phyloP scores from a whole-genome alignment of 2,888 invertebrate genomes.

The Euphydryas editha region DNA sequence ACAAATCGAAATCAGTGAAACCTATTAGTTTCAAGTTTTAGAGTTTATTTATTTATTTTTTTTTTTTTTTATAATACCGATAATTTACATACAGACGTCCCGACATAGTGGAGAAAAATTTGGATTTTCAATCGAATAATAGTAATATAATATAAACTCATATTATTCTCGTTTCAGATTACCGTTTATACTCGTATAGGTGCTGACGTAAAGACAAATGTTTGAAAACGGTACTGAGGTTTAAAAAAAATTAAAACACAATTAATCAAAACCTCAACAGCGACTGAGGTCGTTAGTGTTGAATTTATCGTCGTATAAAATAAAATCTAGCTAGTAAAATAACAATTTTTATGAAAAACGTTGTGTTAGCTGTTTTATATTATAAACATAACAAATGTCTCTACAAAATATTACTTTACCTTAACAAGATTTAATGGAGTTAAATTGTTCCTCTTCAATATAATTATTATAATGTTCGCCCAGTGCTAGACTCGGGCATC shows the following conservation, averaged over 20 bases:
- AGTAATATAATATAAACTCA: too few relatives aligned
- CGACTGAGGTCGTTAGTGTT: slow-evolving; percentile 15
- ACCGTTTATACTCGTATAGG: not conserved
- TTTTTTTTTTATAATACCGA: too few relatives aligned
- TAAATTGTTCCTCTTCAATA: too few relatives aligned
- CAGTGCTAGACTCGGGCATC: too few relatives aligned
- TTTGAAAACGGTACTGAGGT: not conserved
- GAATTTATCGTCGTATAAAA: slow-evolving; percentile 24
- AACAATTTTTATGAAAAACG: slow-evolving; percentile 11
- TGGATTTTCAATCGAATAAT: not conserved
- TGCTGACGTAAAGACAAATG: not conserved
- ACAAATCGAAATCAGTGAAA: not conserved
- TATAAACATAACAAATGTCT: not conserved
- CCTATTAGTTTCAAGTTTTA: too few relatives aligned
- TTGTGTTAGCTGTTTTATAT: not conserved
- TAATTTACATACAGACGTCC: not conserved
- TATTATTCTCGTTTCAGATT: not conserved
- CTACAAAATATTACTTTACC: too few relatives aligned
- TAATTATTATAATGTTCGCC: too few relatives aligned
- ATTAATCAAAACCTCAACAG: slow-evolving; percentile 14
- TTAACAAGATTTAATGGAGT: too few relatives aligned
- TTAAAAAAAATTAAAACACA: slow-evolving; percentile 1
- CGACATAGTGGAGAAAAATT: not conserved
- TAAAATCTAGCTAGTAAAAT: slow-evolving; percentile 18
- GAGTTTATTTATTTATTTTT: too few relatives aligned